These are phyloP conservation scores for Auanema freiburgensis DNA, from an alignment of 2,888 invertebrate species.

Conservation along the genomic window DNA sequence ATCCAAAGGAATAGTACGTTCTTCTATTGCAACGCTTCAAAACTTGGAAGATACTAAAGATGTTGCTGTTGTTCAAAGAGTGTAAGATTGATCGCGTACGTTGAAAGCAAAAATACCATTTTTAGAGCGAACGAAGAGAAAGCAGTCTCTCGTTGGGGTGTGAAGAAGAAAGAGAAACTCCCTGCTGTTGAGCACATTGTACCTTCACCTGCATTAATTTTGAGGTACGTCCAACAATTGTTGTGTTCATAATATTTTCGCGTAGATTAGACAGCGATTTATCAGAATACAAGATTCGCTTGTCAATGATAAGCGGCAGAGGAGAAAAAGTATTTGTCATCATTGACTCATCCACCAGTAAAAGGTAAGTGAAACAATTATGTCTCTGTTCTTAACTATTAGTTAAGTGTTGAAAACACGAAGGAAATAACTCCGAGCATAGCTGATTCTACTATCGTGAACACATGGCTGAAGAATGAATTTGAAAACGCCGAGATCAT, in stretches of 20 bases:
- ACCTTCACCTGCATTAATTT: slow-evolving; percentile 38
- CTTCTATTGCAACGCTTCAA: slow-evolving; percentile 6
- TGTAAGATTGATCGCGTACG: not conserved
- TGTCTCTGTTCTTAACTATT: not conserved
- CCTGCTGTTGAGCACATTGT: slow-evolving; percentile 25
- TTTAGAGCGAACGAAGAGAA: not conserved
- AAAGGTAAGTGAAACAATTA: not conserved
- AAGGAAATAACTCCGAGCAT: slow-evolving; percentile 17
- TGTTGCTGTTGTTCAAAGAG: not conserved
- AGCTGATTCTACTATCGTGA: slow-evolving; percentile 26
- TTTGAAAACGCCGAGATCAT: slow-evolving; percentile 43
- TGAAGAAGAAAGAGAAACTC: slow-evolving; percentile 13
- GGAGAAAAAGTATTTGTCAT: slow-evolving; percentile 45
- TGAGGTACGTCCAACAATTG: slow-evolving; percentile 25
- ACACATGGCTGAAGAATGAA: slow-evolving; percentile 44
- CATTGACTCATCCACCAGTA: slow-evolving; percentile 36
- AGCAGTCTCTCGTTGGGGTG: slow-evolving; percentile 19
- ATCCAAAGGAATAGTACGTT: slow-evolving; percentile 31
- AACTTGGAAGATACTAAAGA: slow-evolving; percentile 5
- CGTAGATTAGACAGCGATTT: slow-evolving; percentile 45
- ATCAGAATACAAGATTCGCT: slow-evolving; percentile 36
- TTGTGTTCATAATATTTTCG: slow-evolving; percentile 6
- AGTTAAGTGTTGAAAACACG: not conserved
- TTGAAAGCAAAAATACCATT: no score
- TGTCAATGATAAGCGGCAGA: slow-evolving; percentile 39